Base-by-base conservation (phyloP, 1,140 invertebrate genomes). In the Pollicipes pollicipes region DNA sequence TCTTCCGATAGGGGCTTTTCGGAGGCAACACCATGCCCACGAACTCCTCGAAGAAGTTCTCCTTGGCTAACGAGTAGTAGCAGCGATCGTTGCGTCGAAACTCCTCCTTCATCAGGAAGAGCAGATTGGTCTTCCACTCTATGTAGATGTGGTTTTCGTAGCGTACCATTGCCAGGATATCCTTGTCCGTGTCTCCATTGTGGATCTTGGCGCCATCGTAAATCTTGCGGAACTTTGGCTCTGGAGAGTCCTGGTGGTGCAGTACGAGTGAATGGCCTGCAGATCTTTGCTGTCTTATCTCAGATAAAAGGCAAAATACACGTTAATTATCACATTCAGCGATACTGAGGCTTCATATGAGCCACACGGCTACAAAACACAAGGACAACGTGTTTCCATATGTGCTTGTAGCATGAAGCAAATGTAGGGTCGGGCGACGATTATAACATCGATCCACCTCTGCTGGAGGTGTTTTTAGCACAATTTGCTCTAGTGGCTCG, bases 111-210 rank as follows among this genome's bases (percentile, higher is more conserved):
- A 89, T 88, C 6, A 87, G 68, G 32, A 77, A 75, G 70, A 86
- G 82, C 0, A 93, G 80, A 17, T 87, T 87, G 13, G 87, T 85
- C 75, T 86, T 87, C 88, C 90, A 91, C 75, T 92, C 89, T n/a
- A 93, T 85, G 66, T 88, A 83, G 27, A 87, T 87, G 74, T 91
- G 88, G 6, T 84, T 81, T 0, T 87, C 84, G 0, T 78, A 74
- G 68, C 86, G 83, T 0, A 92, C 84, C 0, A 82, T 78, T 0
- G 82, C 75, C 0, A 92, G 78, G n/a, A 86, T 78, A 13, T 83
- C 76, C 0, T 75, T 69, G 13, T 80, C 81, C 28, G 35, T 69
- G 13, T 35, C 37, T n/a, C 35, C 29, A 1, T 27, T 66, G 69
- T 74, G 73, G 4, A 64, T 30, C 45, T 68, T 30, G 13, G 71